Conservation (phyloP, 2,797 vertebrate species). For the Coccyzus lansbergi region DNA sequence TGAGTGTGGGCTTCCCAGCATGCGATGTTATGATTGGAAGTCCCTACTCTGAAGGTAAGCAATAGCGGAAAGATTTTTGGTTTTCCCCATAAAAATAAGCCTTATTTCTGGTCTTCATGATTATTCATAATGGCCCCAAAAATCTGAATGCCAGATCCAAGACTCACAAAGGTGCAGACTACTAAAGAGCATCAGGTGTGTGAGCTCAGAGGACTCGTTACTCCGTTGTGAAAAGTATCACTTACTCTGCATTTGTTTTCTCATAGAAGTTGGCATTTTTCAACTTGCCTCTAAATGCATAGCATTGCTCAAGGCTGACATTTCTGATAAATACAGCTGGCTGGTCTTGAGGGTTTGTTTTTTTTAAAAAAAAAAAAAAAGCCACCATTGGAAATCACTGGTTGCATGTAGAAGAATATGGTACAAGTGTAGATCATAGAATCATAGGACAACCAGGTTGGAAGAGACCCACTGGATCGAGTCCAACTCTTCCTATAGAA, state of each 20-base stretch:
- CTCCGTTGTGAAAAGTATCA: not conserved
- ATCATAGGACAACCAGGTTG: too few species aligned
- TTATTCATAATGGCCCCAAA: not conserved
- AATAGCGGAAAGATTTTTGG: not conserved
- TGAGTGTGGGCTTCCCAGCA: not conserved
- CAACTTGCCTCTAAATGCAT: fast-evolving
- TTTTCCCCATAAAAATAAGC: not conserved
- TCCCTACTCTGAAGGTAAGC: not conserved
- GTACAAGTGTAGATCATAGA: not conserved
- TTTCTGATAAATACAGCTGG: not conserved
- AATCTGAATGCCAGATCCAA: not conserved
- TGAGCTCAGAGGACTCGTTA: fast-evolving
- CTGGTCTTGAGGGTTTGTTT: not conserved
- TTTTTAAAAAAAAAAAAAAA: not conserved
- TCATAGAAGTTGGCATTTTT: not conserved
- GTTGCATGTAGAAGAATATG: not conserved
- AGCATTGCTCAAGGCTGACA: not conserved
- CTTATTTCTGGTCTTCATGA: not conserved
- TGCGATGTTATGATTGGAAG: not conserved
- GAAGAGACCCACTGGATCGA: too few species aligned
- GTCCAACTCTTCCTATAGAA: too few species aligned
- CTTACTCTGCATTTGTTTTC: fast-evolving
- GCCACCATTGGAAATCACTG: not conserved
- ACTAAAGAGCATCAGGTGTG: not conserved
- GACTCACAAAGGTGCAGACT: not conserved